These are phyloP conservation scores for Ennomos erosarius DNA, from an alignment of 2,888 invertebrate species.

Conservation along the genomic window DNA sequence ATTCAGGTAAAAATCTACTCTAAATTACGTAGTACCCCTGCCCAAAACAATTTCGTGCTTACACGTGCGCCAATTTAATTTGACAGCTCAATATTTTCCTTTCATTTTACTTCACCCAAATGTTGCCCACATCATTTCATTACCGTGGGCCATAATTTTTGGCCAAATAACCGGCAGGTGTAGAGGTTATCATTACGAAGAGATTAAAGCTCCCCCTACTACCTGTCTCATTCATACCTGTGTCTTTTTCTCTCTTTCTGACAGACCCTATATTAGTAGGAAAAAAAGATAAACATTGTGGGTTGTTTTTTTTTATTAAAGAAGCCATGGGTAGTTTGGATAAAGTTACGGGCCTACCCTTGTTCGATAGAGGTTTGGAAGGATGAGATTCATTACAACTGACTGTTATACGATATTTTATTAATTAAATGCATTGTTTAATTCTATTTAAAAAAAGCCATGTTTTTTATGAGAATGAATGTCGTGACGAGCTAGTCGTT, in stretches of 20 bases:
- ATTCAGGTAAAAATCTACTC: not conserved
- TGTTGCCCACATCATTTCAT: slow-evolving; percentile 47
- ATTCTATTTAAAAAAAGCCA: not conserved
- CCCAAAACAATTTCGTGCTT: slow-evolving; percentile 23
- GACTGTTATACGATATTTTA: slow-evolving; percentile 17
- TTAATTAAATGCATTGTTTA: not conserved
- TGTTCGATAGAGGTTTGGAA: slow-evolving; percentile 47
- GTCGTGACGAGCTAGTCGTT: too few species aligned
- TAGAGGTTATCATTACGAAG: slow-evolving; percentile 71
- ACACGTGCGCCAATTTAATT: slow-evolving; percentile 32
- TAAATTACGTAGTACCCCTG: not conserved
- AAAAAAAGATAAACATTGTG: slow-evolving; percentile 42
- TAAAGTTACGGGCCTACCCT: slow-evolving; percentile 51
- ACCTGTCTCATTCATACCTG: slow-evolving; percentile 48
- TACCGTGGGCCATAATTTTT: slow-evolving; percentile 63
- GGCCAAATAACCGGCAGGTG: slow-evolving; percentile 70
- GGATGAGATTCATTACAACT: slow-evolving; percentile 37
- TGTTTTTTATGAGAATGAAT: too few species aligned
- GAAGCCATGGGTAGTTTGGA: slow-evolving; percentile 55
- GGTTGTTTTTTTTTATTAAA: slow-evolving; percentile 46
- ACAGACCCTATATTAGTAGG: slow-evolving; percentile 44
- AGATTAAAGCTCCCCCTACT: slow-evolving; percentile 67
- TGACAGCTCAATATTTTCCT: slow-evolving; percentile 33
- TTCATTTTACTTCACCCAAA: slow-evolving; percentile 36
- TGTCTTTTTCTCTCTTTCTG: slow-evolving; percentile 38